Conservation (phyloP, 2,113 vertebrate genomes). For the Pedetes capensis region DNA sequence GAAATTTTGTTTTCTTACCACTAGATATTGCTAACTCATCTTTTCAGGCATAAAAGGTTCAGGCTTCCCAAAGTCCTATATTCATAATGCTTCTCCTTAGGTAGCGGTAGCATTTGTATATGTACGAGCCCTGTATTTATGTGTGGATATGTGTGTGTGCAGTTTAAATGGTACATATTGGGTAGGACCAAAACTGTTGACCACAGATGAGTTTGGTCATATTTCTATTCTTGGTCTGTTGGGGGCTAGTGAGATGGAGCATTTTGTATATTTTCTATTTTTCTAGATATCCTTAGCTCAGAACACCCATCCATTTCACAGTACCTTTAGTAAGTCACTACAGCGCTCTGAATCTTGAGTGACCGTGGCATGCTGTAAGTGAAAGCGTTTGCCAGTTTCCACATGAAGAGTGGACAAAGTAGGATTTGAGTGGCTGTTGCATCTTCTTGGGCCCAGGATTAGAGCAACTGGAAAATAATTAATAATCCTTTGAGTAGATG, state of each 20-base stretch:
- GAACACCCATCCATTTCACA: not conserved
- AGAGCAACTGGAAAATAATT: not conserved
- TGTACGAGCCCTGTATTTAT: not conserved
- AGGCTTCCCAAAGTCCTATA: not conserved
- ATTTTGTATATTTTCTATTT: not conserved
- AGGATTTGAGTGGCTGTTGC: not conserved
- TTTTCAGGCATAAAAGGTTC: not conserved
- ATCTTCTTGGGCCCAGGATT: not conserved
- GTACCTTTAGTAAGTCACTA: not conserved
- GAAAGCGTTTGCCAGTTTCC: not conserved
- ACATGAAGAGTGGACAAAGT: not conserved
- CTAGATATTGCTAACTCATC: rapidly evolving
- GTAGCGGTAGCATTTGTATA: too few relatives aligned
- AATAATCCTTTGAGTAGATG: not conserved
- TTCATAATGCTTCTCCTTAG: not conserved
- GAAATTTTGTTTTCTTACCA: not conserved
- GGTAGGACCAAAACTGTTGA: not conserved
- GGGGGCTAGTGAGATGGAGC: not conserved
- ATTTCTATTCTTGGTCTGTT: not conserved
- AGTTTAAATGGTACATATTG: not conserved
- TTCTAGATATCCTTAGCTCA: not conserved
- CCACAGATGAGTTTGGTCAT: not conserved
- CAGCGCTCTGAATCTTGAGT: not conserved
- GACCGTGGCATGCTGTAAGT: not conserved
- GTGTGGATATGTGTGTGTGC: not conserved